Conservation (phyloP, 2,888 invertebrate genomes). For the Cheilosia vulpina region DNA sequence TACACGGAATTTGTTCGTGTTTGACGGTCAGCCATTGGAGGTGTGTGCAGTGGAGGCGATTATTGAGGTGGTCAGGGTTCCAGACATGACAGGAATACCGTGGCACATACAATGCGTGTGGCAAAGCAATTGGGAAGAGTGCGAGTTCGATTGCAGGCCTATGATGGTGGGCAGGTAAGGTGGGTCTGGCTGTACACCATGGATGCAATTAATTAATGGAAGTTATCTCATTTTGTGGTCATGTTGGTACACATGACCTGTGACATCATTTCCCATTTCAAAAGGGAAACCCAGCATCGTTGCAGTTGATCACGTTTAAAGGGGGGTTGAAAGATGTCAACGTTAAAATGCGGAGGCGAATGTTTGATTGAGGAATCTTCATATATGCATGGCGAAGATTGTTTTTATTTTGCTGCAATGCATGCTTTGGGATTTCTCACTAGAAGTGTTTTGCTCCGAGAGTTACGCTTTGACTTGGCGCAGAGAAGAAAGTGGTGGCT, state of each 20-base stretch:
- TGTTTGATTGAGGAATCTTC: slow-evolving; percentile 6
- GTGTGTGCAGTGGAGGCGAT: slow-evolving; percentile 17
- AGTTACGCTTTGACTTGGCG: too few species aligned
- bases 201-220: slow-evolving; percentile 41
- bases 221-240: slow-evolving; percentile 15
- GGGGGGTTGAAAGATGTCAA: slow-evolving; percentile 31
- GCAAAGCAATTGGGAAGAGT: slow-evolving; percentile 41
- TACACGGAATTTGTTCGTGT: slow-evolving; percentile 62
- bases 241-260: slow-evolving; percentile 48
- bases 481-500: too few species aligned
- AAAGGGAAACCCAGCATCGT: not conserved
- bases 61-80: slow-evolving; percentile 41
- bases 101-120: slow-evolving; percentile 39
- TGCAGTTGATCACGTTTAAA: slow-evolving; percentile 16
- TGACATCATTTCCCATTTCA: slow-evolving; percentile 38
- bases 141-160: slow-evolving; percentile 33
- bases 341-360: slow-evolving; percentile 14
- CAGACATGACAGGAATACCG: slow-evolving; percentile 37
- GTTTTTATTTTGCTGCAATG: not conserved
- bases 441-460: too few species aligned
- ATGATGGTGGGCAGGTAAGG: not conserved
- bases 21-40: slow-evolving; percentile 47
- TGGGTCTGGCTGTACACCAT: not conserved
- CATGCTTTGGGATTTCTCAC: too few species aligned
- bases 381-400: not conserved